These are phyloP conservation scores for Pteromalus puparum DNA, from an alignment of 1,140 invertebrate genomes.

Conservation along the genomic window DNA sequence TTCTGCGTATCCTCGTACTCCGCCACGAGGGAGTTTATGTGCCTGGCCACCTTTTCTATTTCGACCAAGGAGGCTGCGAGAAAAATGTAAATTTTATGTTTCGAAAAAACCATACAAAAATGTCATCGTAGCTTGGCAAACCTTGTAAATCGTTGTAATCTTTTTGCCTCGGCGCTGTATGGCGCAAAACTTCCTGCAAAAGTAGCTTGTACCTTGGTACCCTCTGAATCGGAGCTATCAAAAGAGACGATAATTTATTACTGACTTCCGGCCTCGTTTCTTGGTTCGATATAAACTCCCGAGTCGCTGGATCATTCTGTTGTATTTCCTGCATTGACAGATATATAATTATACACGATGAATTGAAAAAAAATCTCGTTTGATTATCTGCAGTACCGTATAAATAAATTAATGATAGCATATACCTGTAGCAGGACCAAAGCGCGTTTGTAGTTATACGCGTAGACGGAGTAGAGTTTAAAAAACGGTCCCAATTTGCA, in stretches of 20 bases:
- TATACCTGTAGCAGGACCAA: conserved; percentile 76
- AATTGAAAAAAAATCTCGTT: conserved; percentile 23
- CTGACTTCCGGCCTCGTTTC: conserved; percentile 84
- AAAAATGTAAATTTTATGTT: not conserved
- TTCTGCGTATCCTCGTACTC: conserved; percentile 84
- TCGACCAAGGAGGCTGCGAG: conserved; percentile 79
- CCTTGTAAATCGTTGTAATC: conserved; percentile 77
- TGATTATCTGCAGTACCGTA: too few species aligned
- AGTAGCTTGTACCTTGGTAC: conserved; percentile 85
- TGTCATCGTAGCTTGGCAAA: conserved; percentile 16
- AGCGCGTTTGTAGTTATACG: conserved; percentile 83
- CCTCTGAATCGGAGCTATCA: conserved; percentile 87
- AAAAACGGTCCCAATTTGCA: conserved; percentile 84
- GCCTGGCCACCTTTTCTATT: conserved; percentile 81
- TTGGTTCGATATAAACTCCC: conserved; percentile 79
- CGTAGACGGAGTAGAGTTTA: conserved; percentile 87
- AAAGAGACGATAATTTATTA: conserved; percentile 81
- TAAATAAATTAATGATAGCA: not conserved
- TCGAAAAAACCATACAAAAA: not conserved
- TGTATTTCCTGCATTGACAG: conserved; percentile 74
- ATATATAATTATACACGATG: not conserved
- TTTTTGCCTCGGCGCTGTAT: conserved; percentile 78
- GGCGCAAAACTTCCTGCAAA: conserved; percentile 80
- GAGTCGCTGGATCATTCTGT: conserved; percentile 77
- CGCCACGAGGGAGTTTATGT: conserved; percentile 83